Evolutionary conservation across 2,113 vertebrate species (phyloP), one percentile per base, ranked within the genome.

Genomic region (Pseudorectes ferrugineus): DNA sequence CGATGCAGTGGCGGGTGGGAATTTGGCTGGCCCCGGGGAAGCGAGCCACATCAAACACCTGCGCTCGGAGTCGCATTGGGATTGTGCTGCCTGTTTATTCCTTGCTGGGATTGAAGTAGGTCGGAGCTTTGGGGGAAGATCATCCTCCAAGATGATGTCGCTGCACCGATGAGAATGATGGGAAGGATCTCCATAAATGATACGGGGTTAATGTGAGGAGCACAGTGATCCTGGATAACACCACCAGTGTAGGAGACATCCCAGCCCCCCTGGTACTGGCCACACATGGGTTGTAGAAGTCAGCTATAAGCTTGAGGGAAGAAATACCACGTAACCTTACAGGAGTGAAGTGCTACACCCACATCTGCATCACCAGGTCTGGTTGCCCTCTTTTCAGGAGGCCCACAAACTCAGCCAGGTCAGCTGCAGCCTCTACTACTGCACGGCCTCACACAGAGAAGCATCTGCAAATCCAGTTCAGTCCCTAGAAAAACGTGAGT

Each of bases 51-150:
- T 88, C 88, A 85, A 92, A 92, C 66, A 26, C 36, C 0, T 0
- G 42, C 0, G 1, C 52, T 49, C 3, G 0, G 21, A 89, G 51
- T 52, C 2, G 2, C 81, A 15, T 1, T 5, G 28, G 71, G 52
- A 72, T 29, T 20, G 58, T 29, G 67, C 77, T n/a, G 74, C 43
- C 68, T 81, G 61, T 23, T 71, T 35, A 31, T 38, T 85, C 65
- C 54, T 55, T 70, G 70, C 77, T 43, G 87, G n/a, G 54, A 70
- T 9, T 19, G 54, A 24, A 21, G 63, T 3, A 61, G 72, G n/a
- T 31, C 1, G 1, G 36, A 33, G 51, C 80, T 52, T 2, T 12
- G 12, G 22, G 24, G 29, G 23, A 91, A 85, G 70, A n/a, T 10
- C 35, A 26, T 31, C 62, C 42, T 54, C 61, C 14, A 12, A 25